A percentile compares a stretch with the other conserved stretches of the same genome.
phyloP scores from a whole-genome alignment of 1,140 invertebrate species.

The Elymnias hypermnestra region DNA sequence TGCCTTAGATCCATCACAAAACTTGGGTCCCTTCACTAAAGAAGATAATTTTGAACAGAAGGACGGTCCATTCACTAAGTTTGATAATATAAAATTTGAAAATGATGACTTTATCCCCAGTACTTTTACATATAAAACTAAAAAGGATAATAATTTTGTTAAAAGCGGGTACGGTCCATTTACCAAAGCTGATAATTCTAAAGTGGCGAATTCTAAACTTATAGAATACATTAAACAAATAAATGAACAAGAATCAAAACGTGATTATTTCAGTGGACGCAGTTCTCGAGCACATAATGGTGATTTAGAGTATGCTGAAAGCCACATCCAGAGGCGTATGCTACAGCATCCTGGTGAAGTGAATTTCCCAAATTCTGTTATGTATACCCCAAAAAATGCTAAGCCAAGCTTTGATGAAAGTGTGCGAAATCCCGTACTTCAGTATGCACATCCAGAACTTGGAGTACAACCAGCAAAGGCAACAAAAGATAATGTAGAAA shows the following conservation, averaged over 20 bases:
- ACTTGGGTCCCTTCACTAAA: constrained; percentile 70
- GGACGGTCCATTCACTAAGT: constrained; percentile 73
- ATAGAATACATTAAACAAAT: constrained; percentile 81
- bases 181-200: constrained; percentile 77
- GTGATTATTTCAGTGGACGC: constrained; percentile 75
- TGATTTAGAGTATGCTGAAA: constrained; percentile 66
- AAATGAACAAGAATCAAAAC: constrained; percentile 78
- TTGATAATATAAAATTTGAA: constrained; percentile 69
- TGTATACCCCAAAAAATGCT: constrained; percentile 77
- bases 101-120: constrained; percentile 52
- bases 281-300: constrained; percentile 70
- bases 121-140: constrained; percentile 57
- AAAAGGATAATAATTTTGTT: constrained; percentile 61
- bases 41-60: constrained; percentile 69
- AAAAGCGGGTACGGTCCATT: constrained; percentile 76
- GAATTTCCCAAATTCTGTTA: constrained; percentile 79
- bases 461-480: constrained; percentile 84
- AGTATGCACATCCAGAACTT: constrained; percentile 86
- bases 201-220: constrained; percentile 75
- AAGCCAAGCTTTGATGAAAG: constrained; percentile 80
- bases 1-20: constrained; percentile 47
- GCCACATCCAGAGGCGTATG: constrained; percentile 81
- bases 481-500: constrained; percentile 61
- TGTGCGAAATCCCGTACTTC: constrained; percentile 82
- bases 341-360: constrained; percentile 80